Evolutionary conservation across 30 jellyfish, hydroid and myxozoan species (phyloP), one percentile per base, ranked within the genome.

Genomic region (Nemopilema nomurai): DNA sequence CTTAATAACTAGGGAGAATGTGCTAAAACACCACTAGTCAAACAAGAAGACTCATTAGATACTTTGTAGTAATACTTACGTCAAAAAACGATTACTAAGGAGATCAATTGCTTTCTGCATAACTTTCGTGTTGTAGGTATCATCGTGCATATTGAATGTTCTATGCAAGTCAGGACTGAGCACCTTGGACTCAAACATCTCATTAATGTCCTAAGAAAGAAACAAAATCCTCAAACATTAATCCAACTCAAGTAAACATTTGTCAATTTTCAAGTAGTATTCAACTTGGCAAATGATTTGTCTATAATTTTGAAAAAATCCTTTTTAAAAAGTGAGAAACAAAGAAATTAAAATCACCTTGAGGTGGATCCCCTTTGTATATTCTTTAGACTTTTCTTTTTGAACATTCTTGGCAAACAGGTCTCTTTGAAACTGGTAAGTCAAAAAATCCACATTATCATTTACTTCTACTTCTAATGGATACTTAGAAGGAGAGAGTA

Each of bases 131-230:
- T 89, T 89, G 53, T 89, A 89, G 0, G 87, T 87, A 18, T 91
- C 91, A 75, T 89, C 92, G 49, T 89, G 89, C 85, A 77, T 81
- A 25, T 89, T 89, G 77, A 89, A 89, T 22, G 96, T 80, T 65
- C 90, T 71, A 33, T 89, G 87, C 8, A 89, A 88, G 31, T 89
- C 96, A 18, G 86, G 83, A 29, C 85, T 69, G 32, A 89, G 85
- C 16, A 84, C 89, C 50, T 89, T 89, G 24, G 87, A 18, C 0
- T 89, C 96, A 69, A 89, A 29, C 81, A 89, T 28, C 20, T 71
- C 88, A 16, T 51, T 74, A 0, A 89, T 89, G 1, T 80, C 83
- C 96, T 89, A 70, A 1, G 4, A 71, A 27, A 13, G 18, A 33
- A 23, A 41, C 74, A 67, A 24, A 67, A n/a, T 18, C n/a, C 33